Conservation (phyloP, 2,888 invertebrate genomes). For the Agrilus mali region DNA sequence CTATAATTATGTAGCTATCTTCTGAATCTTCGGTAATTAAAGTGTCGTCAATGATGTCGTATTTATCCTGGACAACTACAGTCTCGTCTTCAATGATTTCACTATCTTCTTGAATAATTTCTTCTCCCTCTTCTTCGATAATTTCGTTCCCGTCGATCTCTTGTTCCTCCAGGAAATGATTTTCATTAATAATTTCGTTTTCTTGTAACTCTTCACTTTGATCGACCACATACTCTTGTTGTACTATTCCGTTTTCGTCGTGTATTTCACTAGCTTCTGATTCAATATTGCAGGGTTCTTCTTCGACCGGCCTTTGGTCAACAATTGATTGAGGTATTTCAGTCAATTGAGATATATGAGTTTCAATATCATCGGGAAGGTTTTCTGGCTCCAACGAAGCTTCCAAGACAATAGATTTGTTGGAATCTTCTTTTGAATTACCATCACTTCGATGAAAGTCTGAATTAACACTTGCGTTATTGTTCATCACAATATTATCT, state of each 20-base stretch:
- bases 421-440: slow-evolving; percentile 4
- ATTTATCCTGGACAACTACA: slow-evolving; percentile 3
- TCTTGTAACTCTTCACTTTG: not conserved
- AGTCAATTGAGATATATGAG: slow-evolving; percentile 15
- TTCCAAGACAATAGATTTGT: not conserved
- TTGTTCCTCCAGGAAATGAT: not conserved
- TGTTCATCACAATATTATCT: not conserved
- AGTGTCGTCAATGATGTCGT: not conserved
- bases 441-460: slow-evolving; percentile 1
- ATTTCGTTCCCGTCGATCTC: slow-evolving; percentile 2
- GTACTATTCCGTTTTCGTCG: not conserved
- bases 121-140: slow-evolving; percentile 3
- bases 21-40: not conserved
- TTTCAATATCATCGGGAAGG: slow-evolving; percentile 14
- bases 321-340: slow-evolving; percentile 11
- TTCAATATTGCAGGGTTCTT: not conserved
- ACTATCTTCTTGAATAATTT: not conserved
- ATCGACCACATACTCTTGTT: not conserved
- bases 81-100: not conserved
- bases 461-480: too few relatives aligned
- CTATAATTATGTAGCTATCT: not conserved
- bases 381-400: not conserved
- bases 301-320: not conserved
- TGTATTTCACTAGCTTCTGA: not conserved
- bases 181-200: too few relatives aligned